These are phyloP conservation scores for Drosophila incognita DNA, from an alignment of 2,888 invertebrate species.

Conservation along the genomic window DNA sequence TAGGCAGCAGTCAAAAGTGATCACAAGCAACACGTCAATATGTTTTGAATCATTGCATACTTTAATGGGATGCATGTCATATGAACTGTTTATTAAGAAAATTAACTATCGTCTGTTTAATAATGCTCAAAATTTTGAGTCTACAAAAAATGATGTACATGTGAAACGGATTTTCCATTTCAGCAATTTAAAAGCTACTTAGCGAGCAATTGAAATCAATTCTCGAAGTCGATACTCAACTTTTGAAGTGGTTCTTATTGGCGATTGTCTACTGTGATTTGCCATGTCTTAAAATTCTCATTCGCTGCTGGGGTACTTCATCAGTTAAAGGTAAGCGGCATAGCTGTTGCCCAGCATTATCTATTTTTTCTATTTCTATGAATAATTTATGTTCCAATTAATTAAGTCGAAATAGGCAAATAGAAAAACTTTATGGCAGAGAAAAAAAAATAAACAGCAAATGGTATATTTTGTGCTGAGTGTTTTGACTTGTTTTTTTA, in stretches of 20 bases:
- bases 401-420: constrained; percentile 66
- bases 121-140: background rate
- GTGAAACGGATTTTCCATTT: background rate
- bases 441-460: constrained; percentile 21
- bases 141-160: background rate
- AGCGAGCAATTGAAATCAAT: background rate
- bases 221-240: background rate
- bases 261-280: constrained; percentile 19
- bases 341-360: constrained; percentile 41
- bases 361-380: constrained; percentile 38
- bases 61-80: background rate
- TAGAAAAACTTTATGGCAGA: constrained; percentile 16
- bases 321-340: constrained; percentile 28
- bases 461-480: constrained; percentile 55
- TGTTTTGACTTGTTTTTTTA: constrained; percentile 31
- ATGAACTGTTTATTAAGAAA: background rate
- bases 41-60: constrained; percentile 12
- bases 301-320: constrained; percentile 4
- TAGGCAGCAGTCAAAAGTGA: background rate
- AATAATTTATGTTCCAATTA: constrained; percentile 72
- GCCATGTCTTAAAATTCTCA: background rate
- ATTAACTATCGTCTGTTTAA: background rate
- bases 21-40: rapidly evolving
- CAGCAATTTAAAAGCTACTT: background rate
- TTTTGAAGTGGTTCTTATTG: background rate